Conservation (phyloP, 2,888 invertebrate genomes). For the Drosophila paucipuncta region DNA sequence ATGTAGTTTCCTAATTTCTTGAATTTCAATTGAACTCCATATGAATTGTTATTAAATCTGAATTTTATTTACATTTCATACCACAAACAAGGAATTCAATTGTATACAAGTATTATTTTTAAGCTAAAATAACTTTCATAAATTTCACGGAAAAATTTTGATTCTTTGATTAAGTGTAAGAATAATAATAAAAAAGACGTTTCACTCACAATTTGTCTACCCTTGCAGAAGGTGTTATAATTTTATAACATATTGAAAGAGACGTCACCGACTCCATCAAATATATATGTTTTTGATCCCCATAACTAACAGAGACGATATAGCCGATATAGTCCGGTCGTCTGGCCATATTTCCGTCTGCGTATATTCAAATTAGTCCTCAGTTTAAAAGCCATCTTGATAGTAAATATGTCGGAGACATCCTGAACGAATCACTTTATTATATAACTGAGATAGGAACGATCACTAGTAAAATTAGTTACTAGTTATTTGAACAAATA, state of each 20-base stretch:
- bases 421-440: background rate
- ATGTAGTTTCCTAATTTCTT: conserved; percentile 38
- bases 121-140: conserved; percentile 3
- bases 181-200: conserved; percentile 1
- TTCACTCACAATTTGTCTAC: background rate
- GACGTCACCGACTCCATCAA: background rate
- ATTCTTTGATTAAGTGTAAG: conserved; percentile 63
- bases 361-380: background rate
- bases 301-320: background rate
- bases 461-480: background rate
- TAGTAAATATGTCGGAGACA: background rate
- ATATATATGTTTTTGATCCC: background rate
- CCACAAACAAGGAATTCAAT: background rate
- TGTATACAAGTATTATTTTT: background rate
- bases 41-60: background rate
- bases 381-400: background rate
- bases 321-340: background rate
- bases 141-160: background rate
- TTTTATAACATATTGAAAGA: background rate
- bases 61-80: background rate
- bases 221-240: background rate
- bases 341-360: rapidly evolving
- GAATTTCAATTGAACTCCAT: background rate
- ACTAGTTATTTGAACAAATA: background rate
- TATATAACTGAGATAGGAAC: background rate